Evolutionary conservation across 2,797 vertebrate species (phyloP).

Genomic region (Pangasius mekongensis): DNA sequence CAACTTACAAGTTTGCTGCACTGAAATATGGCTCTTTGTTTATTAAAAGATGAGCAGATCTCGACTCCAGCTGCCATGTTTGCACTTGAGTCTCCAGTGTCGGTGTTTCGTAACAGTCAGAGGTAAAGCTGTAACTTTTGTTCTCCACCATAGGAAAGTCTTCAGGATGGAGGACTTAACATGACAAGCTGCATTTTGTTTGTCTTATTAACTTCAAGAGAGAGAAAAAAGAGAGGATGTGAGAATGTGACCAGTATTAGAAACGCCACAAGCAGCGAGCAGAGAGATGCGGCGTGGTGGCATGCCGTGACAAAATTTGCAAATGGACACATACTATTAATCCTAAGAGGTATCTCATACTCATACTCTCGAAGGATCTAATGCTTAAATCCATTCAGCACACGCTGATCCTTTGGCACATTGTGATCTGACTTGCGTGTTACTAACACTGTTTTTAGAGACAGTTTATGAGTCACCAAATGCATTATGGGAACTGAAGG

Average conservation of each 20-base stretch:
- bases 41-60: background rate
- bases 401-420: background rate
- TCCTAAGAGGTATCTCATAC: background rate
- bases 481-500: constrained; percentile 19
- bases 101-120: background rate
- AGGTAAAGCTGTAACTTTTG: background rate
- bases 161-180: background rate
- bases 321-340: background rate
- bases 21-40: background rate
- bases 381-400: background rate
- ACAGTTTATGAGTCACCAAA: constrained; percentile 8
- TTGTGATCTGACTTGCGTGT: background rate
- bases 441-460: background rate
- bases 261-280: background rate
- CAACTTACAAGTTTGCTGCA: background rate
- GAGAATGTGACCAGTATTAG: background rate
- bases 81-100: background rate
- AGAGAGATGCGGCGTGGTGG: background rate
- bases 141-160: background rate
- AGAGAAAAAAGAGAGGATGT: background rate
- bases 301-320: background rate
- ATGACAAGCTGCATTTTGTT: too few species aligned
- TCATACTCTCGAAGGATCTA: too few species aligned
- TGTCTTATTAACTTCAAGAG: background rate
- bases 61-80: background rate